These are phyloP conservation scores for Okapia johnstoni DNA, from an alignment of 2,113 vertebrate genomes.

Conservation along the genomic window DNA sequence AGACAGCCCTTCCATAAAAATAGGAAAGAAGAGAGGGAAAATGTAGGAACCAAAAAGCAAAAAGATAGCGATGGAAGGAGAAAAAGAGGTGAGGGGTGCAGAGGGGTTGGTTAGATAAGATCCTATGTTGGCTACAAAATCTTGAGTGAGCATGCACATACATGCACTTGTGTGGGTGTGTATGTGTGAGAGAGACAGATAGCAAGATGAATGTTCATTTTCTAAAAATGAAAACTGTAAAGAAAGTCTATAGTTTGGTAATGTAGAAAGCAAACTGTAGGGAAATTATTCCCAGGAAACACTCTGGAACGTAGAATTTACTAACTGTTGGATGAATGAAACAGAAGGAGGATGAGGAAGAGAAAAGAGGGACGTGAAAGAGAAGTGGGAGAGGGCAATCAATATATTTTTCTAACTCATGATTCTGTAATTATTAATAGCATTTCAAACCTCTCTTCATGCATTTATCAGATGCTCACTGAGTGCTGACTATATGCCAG, in stretches of 20 bases:
- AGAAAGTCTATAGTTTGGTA: not conserved
- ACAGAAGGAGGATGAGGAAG: not conserved
- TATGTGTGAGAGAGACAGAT: not conserved
- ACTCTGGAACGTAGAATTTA: not conserved
- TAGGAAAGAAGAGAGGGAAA: not conserved
- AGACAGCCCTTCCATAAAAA: not conserved
- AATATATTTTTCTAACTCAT: not conserved
- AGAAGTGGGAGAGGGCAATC: not conserved
- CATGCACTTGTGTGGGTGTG: not conserved
- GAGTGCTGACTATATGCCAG: not conserved
- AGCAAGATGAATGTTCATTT: not conserved
- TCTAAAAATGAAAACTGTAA: not conserved
- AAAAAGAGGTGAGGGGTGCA: fast-evolving
- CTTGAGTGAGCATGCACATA: not conserved
- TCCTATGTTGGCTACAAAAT: not conserved
- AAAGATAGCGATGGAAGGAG: fast-evolving
- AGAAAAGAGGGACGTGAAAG: too few species aligned
- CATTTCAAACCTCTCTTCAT: not conserved
- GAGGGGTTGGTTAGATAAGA: not conserved
- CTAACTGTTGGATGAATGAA: not conserved
- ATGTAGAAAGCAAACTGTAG: not conserved
- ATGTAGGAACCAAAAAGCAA: not conserved
- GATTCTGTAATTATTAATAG: not conserved
- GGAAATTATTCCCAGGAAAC: not conserved
- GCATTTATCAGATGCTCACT: not conserved